Base-by-base conservation (phyloP, 2,888 invertebrate genomes). In the Augochlorella aurata region DNA sequence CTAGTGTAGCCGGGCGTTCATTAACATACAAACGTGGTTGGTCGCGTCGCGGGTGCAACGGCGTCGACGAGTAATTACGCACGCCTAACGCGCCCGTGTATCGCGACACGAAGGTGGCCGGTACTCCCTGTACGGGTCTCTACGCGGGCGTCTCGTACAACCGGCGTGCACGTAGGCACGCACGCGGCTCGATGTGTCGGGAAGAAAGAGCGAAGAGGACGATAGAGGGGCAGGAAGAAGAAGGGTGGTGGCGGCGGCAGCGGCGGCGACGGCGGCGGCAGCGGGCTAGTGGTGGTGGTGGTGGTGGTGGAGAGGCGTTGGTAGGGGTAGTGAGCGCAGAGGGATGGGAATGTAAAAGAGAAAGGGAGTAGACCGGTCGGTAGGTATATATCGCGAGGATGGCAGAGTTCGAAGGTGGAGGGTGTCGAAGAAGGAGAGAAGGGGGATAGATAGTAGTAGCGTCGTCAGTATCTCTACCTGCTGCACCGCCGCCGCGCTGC, bases 401-500 rank as follows among this genome's bases (percentile, higher is more conserved):
- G 80, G 77, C 45, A 77, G 80, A 83, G 86, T 83, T 86, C 71
- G 86, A 83, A 78, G 81, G 79, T 76, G 74, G 82, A 75, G 74
- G 76, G 74, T 65, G 79, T 69, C 68, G 79, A 54, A 77, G 73
- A 73, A 79, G 79, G 50, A 65, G 63, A 63, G 66, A 38, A 38
- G 38, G 79, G 74, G 75, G 63, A 52, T 68, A 72, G 76, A 82
- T 84, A 81, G 85, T 74, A 82, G 86, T 79, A 75, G 82, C 85
- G 82, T 88, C 86, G 88, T 88, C 84, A 66, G 89, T 89, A 87
- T 87, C 89, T 89, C 89, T 89, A 89, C 88, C 89, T 89, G 87
- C 80, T 83, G 87, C 83, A 85, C 83, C 80, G 86, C 80, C 82
- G 65, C 38, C 38, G 38, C 38, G 87, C 80, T 83, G 87, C 83